These are phyloP conservation scores for Sturnus vulgaris DNA, from an alignment of 2,113 vertebrate species.

Conservation along the genomic window DNA sequence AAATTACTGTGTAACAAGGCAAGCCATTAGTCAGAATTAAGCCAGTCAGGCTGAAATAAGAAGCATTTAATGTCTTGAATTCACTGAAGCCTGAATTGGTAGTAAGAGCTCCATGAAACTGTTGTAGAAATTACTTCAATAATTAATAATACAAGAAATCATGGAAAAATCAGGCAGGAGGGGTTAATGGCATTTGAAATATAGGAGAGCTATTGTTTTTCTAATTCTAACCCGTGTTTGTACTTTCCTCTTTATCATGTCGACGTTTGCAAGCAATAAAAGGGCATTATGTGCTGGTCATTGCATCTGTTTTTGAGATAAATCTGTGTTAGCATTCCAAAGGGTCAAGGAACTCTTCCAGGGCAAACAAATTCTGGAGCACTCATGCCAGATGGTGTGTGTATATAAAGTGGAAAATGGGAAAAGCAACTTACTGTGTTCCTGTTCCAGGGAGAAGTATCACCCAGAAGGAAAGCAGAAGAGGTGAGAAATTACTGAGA, in stretches of 20 bases:
- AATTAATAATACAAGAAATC: not conserved
- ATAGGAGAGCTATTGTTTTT: not conserved
- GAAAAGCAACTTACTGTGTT: not conserved
- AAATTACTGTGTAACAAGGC: not conserved
- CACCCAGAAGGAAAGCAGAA: not conserved
- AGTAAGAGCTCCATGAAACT: not conserved
- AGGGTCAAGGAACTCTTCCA: conserved; percentile 48
- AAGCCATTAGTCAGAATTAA: not conserved
- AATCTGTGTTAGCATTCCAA: conserved; percentile 56
- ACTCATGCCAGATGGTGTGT: conserved; percentile 15
- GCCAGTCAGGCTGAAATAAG: not conserved
- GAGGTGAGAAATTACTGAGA: conserved; percentile 48
- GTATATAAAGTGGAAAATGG: conserved; percentile 46
- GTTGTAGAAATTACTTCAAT: not conserved
- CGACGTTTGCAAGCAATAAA: not conserved
- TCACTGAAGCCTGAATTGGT: not conserved
- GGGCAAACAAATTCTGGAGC: conserved; percentile 35
- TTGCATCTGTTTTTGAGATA: conserved; percentile 49
- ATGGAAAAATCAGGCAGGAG: not conserved
- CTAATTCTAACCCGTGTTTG: not conserved
- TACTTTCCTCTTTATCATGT: conserved; percentile 21
- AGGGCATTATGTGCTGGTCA: conserved; percentile 49
- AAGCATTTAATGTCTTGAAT: not conserved
- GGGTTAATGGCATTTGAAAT: not conserved
- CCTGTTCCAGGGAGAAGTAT: not conserved